phyloP scores from a whole-genome alignment of 2,113 vertebrate genomes.

The Colius striatus region DNA sequence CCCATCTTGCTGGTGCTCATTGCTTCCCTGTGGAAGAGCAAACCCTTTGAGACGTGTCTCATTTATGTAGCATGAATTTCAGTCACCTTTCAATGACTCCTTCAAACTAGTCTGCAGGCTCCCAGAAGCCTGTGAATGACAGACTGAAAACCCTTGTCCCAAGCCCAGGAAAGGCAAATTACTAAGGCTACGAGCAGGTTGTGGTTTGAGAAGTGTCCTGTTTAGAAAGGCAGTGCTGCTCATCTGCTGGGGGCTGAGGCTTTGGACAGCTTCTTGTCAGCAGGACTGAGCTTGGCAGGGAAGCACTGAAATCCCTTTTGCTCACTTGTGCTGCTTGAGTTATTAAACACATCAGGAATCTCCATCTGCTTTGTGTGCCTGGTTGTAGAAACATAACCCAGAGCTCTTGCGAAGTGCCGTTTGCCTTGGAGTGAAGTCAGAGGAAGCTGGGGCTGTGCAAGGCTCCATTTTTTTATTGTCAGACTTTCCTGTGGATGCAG shows the following conservation, averaged over 20 bases:
- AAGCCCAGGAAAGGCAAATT: background rate
- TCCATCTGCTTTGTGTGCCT: background rate
- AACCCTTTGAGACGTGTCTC: background rate
- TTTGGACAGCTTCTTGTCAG: slow-evolving; percentile 20
- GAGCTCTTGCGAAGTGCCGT: background rate
- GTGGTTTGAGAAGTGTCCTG: background rate
- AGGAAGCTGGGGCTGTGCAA: background rate
- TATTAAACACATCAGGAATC: slow-evolving; percentile 53
- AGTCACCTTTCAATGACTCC: background rate
- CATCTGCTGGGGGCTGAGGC: background rate
- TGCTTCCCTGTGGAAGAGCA: background rate
- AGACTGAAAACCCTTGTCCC: background rate
- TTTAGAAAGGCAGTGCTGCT: background rate
- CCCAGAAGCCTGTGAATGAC: background rate
- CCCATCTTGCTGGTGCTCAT: accelerated
- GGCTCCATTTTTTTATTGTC: background rate
- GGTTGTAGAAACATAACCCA: background rate
- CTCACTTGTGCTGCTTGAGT: background rate
- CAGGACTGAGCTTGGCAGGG: slow-evolving; percentile 13
- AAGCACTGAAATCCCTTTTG: background rate
- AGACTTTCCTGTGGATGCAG: background rate
- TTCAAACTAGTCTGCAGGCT: background rate
- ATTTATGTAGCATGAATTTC: background rate
- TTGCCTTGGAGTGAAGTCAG: background rate
- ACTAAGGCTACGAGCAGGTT: background rate